Base-by-base conservation (phyloP, 2,113 vertebrate species). In the Anoura caudifer region DNA sequence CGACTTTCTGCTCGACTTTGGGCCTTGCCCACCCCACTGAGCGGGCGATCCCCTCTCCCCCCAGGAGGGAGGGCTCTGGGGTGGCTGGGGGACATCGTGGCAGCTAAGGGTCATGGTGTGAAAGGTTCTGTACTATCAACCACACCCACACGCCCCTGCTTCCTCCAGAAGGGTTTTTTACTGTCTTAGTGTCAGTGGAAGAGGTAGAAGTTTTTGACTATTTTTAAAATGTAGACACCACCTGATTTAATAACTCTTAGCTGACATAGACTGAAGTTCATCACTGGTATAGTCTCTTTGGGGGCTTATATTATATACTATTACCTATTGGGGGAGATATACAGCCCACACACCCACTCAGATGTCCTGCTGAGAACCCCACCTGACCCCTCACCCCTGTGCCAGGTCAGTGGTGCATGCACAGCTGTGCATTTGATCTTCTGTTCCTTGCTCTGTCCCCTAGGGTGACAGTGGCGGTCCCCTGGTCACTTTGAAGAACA, bases 381-480 rank as follows among this genome's bases (percentile, higher is more conserved):
- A 3, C 43, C 31, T n/a, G 6, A 38, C 43, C 73, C 33, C 26
- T 1, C 2, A 31, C 28, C 75, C 45, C 31, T 3, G 43, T 5
- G 19, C 31, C 0, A 3, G 43, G 50, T 38, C 67, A 0, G 7
- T 7, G 26, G 50, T 3, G 7, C 4, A 14, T 0, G 11, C 0
- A 0, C 15, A 20, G 24, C 2, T n/a, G 38, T 2, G 54, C 15
- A 15, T 19, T 19, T 33, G n/a, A 41, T 33, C 52, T 61, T 90
- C 84, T 56, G 14, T 96, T 13, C 77, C 87, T 76, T 56, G 11
- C 52, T 28, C 2, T 85, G 95, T 82, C 95, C 84, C 11, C 70
- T 97, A 99, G 99, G 99, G 99, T 22, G 99, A 99, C 98, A 99
- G 99, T 0, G 99, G 99, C 38, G 99, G 99, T 7, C 99, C 99